Percentiles rank a stretch among this genome's conserved stretches.
phyloP scores from a whole-genome alignment of 2,888 invertebrate species.

The Pristionchus japonicus region DNA sequence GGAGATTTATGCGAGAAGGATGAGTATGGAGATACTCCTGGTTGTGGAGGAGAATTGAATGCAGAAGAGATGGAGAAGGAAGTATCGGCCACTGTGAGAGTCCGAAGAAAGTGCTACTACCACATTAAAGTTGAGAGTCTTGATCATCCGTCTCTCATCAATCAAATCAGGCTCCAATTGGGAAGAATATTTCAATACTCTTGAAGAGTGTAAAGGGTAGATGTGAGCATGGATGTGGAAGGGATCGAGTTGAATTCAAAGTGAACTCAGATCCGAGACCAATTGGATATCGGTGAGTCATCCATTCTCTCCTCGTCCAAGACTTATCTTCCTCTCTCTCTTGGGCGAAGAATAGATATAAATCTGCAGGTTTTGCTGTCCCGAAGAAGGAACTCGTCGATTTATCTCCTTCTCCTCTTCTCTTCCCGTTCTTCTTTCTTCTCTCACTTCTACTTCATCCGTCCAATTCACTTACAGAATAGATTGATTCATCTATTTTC shows the following conservation, averaged over 20 bases:
- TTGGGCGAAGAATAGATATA: neutral
- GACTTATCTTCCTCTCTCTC: neutral
- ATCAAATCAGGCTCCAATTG: slow-evolving; percentile 54
- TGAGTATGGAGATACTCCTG: slow-evolving; percentile 53
- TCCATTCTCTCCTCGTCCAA: neutral
- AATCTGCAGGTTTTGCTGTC: slow-evolving; percentile 40
- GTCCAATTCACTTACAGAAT: neutral
- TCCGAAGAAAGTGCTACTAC: slow-evolving; percentile 53
- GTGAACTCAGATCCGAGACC: slow-evolving; percentile 60
- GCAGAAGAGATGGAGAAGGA: slow-evolving; percentile 34
- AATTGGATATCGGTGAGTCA: slow-evolving; percentile 55
- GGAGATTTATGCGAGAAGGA: slow-evolving; percentile 55
- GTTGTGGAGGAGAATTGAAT: slow-evolving; percentile 57
- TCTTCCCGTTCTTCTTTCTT: slow-evolving; percentile 9
- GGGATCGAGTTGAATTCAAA: slow-evolving; percentile 59
- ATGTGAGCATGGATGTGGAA: slow-evolving; percentile 62
- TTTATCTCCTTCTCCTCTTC: slow-evolving; percentile 14
- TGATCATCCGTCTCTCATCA: slow-evolving; percentile 56
- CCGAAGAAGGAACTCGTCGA: neutral
- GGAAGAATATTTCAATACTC: slow-evolving; percentile 56
- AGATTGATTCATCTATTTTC: neutral
- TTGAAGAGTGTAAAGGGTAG: slow-evolving; percentile 54
- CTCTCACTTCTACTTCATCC: neutral
- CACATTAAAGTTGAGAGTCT: slow-evolving; percentile 54
- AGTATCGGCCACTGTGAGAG: neutral